Evolutionary conservation across 2,113 vertebrate genomes (phyloP).

Genomic region (Protobothrops flavoviridis): DNA sequence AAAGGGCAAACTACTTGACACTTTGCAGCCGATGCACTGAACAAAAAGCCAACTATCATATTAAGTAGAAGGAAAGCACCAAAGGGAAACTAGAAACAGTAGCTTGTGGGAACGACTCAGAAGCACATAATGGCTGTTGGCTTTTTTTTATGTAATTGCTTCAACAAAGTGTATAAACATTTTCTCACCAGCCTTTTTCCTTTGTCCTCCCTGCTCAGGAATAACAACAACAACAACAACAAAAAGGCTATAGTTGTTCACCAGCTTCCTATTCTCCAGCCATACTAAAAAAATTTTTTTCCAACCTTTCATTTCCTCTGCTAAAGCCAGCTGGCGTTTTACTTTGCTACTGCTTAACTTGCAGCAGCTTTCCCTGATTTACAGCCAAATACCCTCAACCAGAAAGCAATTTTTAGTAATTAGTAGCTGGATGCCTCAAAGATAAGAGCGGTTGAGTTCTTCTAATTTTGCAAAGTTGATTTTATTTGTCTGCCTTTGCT

Average conservation of each 20-base stretch:
- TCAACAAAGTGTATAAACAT: neutral
- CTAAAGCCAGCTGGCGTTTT: neutral
- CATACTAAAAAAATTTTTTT: neutral
- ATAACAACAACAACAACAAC: no score
- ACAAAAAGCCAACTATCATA: neutral
- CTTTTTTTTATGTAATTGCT: neutral
- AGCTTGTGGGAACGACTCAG: neutral
- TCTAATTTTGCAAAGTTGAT: slow-evolving; percentile 57
- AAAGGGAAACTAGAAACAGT: neutral
- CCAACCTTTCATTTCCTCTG: neutral
- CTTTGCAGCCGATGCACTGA: neutral
- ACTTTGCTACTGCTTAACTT: neutral
- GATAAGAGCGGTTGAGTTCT: slow-evolving; percentile 47
- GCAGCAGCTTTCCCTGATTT: slow-evolving; percentile 17
- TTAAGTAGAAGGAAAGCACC: neutral
- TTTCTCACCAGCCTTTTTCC: neutral
- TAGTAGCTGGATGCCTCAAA: slow-evolving; percentile 49
- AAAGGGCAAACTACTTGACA: slow-evolving; percentile 14
- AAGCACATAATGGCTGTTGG: neutral
- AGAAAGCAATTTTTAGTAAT: slow-evolving; percentile 57
- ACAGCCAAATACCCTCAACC: slow-evolving; percentile 33
- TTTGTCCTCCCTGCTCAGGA: neutral
- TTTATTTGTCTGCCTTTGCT: slow-evolving; percentile 51
- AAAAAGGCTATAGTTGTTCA: neutral
- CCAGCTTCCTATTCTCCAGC: neutral